Base-by-base conservation (phyloP, 2,113 vertebrate species). In the Baryphthengus martii region DNA sequence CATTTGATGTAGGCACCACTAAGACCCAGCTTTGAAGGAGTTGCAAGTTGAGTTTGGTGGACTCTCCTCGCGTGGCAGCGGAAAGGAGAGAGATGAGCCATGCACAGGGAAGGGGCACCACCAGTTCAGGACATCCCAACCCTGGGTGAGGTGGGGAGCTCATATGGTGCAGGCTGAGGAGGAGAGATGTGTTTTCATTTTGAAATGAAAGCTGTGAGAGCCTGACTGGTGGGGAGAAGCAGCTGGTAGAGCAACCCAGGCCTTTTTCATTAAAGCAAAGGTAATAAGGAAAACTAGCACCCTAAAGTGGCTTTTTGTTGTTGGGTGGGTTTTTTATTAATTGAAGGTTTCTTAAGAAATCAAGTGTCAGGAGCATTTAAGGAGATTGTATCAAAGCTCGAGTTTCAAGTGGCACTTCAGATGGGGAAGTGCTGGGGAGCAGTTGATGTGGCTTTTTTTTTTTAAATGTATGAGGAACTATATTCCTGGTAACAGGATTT, bases 51-150 rank as follows among this genome's bases (percentile, higher is more conserved):
- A 31, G 15, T 24, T 47, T 47, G 35, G 4, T 26, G 49, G 10
- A 13, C 15, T 78, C 9, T 67, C 23, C 39, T 45, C 67, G 71
- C 2, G 26, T 7, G 20, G 52, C 25, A 10, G 18, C 10, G 26
- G n/a, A 5, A 6, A 39, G 63, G n/a, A 31, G 52, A 56, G 35
- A 9, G 13, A 1, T 0, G 7, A 42, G 31, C 6, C 5, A 2
- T 1, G 6, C 17, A 3, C 14, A 5, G 66, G 6, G 63, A 37
- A 11, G 50, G 44, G 56, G 5, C 44, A 28, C 6, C 21, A 5
- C 9, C 18, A 18, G 56, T 5, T 39, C 13, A 25, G 77, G 68
- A 6, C 20, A 8, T 2, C 45, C 35, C 4, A 20, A 28, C 28
- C 29, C 52, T 4, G 7, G 23, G 56, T 4, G 7, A 68, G 42